Evolutionary conservation across 2,888 invertebrate species (phyloP), one percentile per base, ranked within the genome.

Genomic region (Molorchus minor): DNA sequence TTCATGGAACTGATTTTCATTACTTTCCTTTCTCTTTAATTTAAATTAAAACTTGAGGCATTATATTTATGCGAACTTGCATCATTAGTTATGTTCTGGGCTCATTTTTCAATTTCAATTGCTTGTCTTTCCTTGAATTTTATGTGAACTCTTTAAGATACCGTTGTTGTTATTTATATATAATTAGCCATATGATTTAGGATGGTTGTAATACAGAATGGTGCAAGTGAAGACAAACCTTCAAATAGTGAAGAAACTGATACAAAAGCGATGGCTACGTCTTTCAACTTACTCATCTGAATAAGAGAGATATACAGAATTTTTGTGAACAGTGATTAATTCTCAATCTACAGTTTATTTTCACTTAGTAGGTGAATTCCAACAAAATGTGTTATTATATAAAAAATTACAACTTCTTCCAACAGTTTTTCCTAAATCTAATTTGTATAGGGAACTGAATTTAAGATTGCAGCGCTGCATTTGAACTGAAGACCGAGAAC

Each of bases 231-330:
- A 40, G 75, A 76, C 53, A 78, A 76, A 64, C 71, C 68, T 45
- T 70, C 72, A 35, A 44, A 70, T 62, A 77, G 75, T 54, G 76
- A 76, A 62, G 74, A 74, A 43, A 77, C 75, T 65, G 77, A 75
- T 57, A 77, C 71, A 49, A 78, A 77, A 68, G 71, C 74, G 51
- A 54, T 74, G 64, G 73, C 71, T 49, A 63, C 72, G 44, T 68
- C 77, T 61, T 66, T 76, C n/a, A 64, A 75, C 76, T 55, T 74
- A 71, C 61, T 74, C 76, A 45, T 70, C 76, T 61, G 74, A 77
- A 67, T 63, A 70, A 68, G 76, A 76, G 71, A 79, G 79, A 78
- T 79, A 79, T 64, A 52, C n/a, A n/a, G n/a, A n/a, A n/a, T n/a
- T n/a, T n/a, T n/a, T n/a, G n/a, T n/a, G n/a, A 40, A 52, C 19